A percentile compares a stretch with the other conserved stretches of the same genome.
Evolutionary conservation across 2,888 invertebrate genomes (phyloP).

Genomic region (Argyra leucocephala): DNA sequence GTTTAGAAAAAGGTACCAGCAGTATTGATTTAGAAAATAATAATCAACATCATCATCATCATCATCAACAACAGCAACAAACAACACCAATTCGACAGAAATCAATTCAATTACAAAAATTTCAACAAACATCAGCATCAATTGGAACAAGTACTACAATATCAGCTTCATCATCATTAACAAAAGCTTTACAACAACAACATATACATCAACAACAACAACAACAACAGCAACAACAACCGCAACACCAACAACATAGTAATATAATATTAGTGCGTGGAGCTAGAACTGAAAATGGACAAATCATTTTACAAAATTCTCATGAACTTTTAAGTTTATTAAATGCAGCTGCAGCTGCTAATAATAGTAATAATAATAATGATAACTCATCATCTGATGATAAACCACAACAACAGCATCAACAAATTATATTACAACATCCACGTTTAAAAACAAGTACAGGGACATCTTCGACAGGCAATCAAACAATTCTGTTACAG

Average conservation of each 20-base stretch:
- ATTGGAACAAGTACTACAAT: constrained; percentile 11
- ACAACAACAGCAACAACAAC: constrained; percentile 26
- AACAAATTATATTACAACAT: constrained; percentile 36
- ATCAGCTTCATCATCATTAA: constrained; percentile 8
- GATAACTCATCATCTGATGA: constrained; percentile 22
- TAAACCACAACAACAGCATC: constrained; percentile 38
- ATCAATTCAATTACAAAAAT: background rate
- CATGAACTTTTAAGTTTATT: constrained; percentile 43
- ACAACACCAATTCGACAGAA: constrained; percentile 1
- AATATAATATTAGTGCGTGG: constrained; percentile 43
- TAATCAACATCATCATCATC: background rate
- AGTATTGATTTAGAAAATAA: constrained; percentile 1
- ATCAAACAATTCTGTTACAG: constrained; percentile 37
- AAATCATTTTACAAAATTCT: constrained; percentile 44
- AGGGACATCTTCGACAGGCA: constrained; percentile 18
- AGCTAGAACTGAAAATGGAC: constrained; percentile 43
- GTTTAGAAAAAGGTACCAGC: background rate
- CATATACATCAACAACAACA: constrained; percentile 27
- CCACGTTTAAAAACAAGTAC: constrained; percentile 27
- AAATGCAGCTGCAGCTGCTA: constrained; percentile 26
- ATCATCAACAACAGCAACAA: constrained; percentile 10
- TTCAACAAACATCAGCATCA: constrained; percentile 9
- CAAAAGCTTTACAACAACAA: constrained; percentile 17
- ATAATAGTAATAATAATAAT: constrained; percentile 15
- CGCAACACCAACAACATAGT: constrained; percentile 29